Evolutionary conservation across 2,113 vertebrate genomes (phyloP).

Genomic region (Passerina amoena): DNA sequence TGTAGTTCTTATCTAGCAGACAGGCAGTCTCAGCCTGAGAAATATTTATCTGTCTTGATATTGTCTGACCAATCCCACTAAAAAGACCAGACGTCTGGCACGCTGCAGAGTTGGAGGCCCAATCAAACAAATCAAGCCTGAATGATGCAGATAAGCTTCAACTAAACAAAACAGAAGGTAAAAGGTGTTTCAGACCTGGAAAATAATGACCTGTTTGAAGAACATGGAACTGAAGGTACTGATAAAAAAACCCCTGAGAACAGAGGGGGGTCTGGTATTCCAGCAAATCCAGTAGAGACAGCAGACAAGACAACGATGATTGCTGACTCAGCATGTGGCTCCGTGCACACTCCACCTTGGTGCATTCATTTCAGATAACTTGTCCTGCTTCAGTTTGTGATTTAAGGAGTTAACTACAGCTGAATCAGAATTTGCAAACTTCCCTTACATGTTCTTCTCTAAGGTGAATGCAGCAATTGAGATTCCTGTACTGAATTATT

Average conservation of each 20-base stretch:
- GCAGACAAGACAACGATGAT: background rate
- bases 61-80: background rate
- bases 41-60: background rate
- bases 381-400: background rate
- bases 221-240: background rate
- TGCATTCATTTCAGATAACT: background rate
- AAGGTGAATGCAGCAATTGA: background rate
- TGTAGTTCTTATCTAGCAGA: constrained; percentile 3
- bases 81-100: background rate
- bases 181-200: background rate
- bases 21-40: background rate
- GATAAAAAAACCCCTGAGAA: background rate
- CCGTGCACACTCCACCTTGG: background rate
- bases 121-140: background rate
- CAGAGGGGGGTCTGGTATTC: background rate
- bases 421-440: background rate
- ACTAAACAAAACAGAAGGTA: background rate
- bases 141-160: background rate
- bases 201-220: background rate
- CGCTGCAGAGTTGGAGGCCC: background rate
- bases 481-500: background rate
- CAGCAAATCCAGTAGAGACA: background rate
- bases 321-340: background rate
- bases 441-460: background rate
- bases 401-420: background rate